A percentile compares a stretch with the other conserved stretches of the same genome.
These are phyloP conservation scores for Neoascia interrupta DNA, from an alignment of 2,888 invertebrate species.

Conservation along the genomic window DNA sequence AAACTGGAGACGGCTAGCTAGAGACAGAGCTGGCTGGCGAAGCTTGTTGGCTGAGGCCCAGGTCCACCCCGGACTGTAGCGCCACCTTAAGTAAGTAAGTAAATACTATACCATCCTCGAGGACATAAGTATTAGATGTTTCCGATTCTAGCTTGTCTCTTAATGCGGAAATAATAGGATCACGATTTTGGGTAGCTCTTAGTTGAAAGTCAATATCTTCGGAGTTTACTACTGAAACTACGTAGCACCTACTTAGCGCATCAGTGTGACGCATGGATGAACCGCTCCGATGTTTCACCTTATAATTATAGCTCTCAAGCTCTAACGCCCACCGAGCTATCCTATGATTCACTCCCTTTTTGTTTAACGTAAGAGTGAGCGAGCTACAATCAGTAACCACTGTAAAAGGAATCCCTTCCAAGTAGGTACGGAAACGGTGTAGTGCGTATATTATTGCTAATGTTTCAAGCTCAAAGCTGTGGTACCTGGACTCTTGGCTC, in stretches of 20 bases:
- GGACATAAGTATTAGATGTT: background rate
- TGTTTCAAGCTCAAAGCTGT: constrained; percentile 74
- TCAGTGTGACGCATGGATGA: constrained; percentile 13
- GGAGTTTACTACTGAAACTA: background rate
- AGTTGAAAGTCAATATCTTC: constrained; percentile 21
- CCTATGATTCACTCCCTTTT: constrained; percentile 67
- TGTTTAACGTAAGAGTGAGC: constrained; percentile 69
- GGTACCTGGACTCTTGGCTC: constrained; percentile 70
- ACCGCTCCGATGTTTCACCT: constrained; percentile 17
- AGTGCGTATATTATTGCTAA: constrained; percentile 72
- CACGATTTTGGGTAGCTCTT: constrained; percentile 7
- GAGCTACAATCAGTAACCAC: constrained; percentile 73
- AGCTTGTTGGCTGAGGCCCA: too few relatives aligned
- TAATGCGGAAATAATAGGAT: background rate
- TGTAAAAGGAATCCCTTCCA: constrained; percentile 3
- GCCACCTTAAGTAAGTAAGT: too few relatives aligned
- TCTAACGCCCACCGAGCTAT: constrained; percentile 70
- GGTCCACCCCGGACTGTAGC: too few relatives aligned
- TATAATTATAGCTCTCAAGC: constrained; percentile 21
- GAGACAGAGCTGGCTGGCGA: too few relatives aligned
- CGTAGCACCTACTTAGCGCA: background rate
- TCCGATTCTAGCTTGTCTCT: background rate
- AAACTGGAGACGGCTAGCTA: too few relatives aligned
- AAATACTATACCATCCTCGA: constrained; percentile 21
- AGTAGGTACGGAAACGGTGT: constrained; percentile 69